Evolutionary conservation across 2,113 vertebrate genomes (phyloP).

Genomic region (Oncorhynchus keta): DNA sequence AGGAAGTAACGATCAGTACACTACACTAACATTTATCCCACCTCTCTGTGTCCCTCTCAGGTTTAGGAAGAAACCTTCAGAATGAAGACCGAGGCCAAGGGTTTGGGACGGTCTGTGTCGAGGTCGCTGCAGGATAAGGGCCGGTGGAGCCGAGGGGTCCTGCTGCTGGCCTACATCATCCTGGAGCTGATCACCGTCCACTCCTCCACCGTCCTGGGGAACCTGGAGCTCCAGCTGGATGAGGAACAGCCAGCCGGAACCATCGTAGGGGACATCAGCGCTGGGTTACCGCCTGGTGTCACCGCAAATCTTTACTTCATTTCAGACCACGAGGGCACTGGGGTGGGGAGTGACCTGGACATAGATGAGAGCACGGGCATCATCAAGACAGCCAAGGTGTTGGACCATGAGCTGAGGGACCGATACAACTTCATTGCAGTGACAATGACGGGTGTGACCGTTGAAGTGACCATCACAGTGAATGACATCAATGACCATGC

Average conservation of each 20-base stretch:
- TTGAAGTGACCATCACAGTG: constrained; percentile 89
- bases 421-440: constrained; percentile 95
- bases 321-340: constrained; percentile 89
- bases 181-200: constrained; percentile 58
- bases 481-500: constrained; percentile 95
- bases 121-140: constrained; percentile 44
- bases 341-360: constrained; percentile 84
- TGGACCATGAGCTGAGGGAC: constrained; percentile 89
- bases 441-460: constrained; percentile 86
- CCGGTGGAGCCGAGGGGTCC: constrained; percentile 29
- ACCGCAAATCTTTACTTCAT: constrained; percentile 92
- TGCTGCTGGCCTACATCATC: constrained; percentile 50
- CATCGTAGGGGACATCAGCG: constrained; percentile 94
- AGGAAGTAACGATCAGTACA: too few species aligned
- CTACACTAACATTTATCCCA: neutral
- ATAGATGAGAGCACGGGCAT: constrained; percentile 94
- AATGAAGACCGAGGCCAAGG: constrained; percentile 51
- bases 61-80: constrained; percentile 35
- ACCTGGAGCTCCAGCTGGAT: constrained; percentile 90
- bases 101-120: constrained; percentile 40
- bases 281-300: constrained; percentile 84
- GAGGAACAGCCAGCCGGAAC: constrained; percentile 93
- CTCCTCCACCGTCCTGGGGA: constrained; percentile 68
- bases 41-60: constrained; percentile 17
- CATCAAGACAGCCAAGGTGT: constrained; percentile 86